Conservation (phyloP, 2,797 vertebrate species). For the Enteromius trimaculatus region DNA sequence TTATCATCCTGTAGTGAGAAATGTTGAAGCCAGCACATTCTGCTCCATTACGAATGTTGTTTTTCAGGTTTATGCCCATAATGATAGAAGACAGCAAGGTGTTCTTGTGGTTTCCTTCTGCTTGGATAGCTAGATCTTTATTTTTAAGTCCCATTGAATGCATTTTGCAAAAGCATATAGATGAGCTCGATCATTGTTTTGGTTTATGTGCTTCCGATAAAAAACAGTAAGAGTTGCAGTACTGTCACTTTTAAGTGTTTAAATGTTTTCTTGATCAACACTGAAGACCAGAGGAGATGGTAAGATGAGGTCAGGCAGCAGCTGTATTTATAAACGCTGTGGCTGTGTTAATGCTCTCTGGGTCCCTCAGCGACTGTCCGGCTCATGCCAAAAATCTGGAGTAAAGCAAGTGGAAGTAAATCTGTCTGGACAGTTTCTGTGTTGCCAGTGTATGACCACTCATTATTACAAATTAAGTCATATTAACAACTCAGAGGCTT, state of each 20-base stretch:
- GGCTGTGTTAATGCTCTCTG: neutral
- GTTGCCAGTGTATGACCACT: neutral
- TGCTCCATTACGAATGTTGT: neutral
- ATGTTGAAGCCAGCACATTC: constrained; percentile 21
- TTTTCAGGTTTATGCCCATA: neutral
- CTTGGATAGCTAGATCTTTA: neutral
- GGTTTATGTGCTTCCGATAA: constrained; percentile 1
- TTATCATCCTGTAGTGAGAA: neutral
- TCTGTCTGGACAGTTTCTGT: neutral
- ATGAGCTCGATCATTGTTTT: neutral
- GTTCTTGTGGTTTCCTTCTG: constrained; percentile 2
- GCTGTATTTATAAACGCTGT: constrained; percentile 23
- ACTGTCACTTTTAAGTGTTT: neutral
- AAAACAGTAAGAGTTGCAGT: neutral
- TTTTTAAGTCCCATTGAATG: neutral
- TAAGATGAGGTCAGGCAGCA: constrained; percentile 35
- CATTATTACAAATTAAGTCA: neutral
- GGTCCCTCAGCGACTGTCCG: constrained; percentile 13
- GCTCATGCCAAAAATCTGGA: constrained; percentile 29
- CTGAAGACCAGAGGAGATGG: constrained; percentile 3
- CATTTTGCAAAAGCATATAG: neutral
- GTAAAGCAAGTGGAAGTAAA: constrained; percentile 24
- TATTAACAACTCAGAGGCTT: neutral
- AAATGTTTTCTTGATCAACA: neutral
- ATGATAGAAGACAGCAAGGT: neutral